phyloP scores from a whole-genome alignment of 2,113 vertebrate species.

The Narcine bancroftii region DNA sequence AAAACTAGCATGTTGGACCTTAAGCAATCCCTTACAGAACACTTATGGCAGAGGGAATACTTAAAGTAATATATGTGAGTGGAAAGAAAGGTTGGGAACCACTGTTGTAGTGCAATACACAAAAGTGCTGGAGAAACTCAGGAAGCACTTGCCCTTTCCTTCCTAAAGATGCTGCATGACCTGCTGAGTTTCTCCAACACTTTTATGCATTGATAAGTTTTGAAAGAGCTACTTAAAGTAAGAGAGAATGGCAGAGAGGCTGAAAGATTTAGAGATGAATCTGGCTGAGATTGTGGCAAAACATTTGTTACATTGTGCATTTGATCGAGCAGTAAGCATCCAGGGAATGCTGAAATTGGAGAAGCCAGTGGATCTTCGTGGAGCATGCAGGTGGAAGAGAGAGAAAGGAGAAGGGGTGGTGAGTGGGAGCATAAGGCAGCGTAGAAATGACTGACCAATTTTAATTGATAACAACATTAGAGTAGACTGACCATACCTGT shows the following conservation, averaged over 20 bases:
- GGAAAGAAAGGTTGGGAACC: too few species aligned
- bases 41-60: too few species aligned
- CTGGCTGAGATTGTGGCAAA: too few species aligned
- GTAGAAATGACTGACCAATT: neutral
- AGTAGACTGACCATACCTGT: neutral
- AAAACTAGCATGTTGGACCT: too few species aligned
- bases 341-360: too few species aligned
- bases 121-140: too few species aligned
- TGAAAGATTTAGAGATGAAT: neutral
- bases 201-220: neutral
- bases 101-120: too few species aligned
- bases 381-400: neutral
- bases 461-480: neutral
- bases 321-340: neutral
- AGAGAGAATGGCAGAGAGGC: neutral
- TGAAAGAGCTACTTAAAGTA: neutral
- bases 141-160: too few species aligned
- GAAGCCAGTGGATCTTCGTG: neutral
- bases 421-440: neutral
- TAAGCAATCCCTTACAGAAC: too few species aligned
- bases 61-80: too few species aligned
- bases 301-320: neutral
- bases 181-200: too few species aligned
- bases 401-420: neutral
- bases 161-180: too few species aligned